A percentile compares a stretch with the other conserved stretches of the same genome.
Conservation (phyloP, 1,140 invertebrate genomes). For the Heliothis subflexa region DNA sequence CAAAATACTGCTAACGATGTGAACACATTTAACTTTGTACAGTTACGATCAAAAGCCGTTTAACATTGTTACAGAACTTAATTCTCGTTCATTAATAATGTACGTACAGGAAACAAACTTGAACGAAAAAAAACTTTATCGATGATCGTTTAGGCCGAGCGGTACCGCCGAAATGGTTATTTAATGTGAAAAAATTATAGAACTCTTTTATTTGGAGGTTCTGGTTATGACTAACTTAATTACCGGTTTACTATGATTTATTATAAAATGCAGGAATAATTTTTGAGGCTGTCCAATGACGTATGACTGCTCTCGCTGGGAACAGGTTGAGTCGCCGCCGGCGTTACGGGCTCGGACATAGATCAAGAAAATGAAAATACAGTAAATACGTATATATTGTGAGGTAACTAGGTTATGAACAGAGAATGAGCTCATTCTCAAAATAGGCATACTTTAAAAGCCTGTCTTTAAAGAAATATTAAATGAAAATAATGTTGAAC, state of each 20-base stretch:
- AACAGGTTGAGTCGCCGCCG: slow-evolving; percentile 77
- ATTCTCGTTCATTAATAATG: slow-evolving; percentile 51
- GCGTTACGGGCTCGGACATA: slow-evolving; percentile 63
- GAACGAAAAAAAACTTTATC: slow-evolving; percentile 66
- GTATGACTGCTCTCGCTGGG: slow-evolving; percentile 74
- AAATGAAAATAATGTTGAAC: too few relatives aligned
- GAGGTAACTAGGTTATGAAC: too few relatives aligned
- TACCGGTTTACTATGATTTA: slow-evolving; percentile 85
- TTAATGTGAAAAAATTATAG: slow-evolving; percentile 83
- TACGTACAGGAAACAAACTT: slow-evolving; percentile 43
- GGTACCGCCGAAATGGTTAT: slow-evolving; percentile 77
- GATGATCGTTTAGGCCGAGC: slow-evolving; percentile 75
- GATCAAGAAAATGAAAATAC: slow-evolving; percentile 12
- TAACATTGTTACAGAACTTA: slow-evolving; percentile 39
- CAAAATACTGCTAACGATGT: slow-evolving; percentile 4
- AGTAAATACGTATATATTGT: too few relatives aligned
- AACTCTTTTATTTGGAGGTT: slow-evolving; percentile 78
- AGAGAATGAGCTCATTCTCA: too few relatives aligned
- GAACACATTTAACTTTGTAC: slow-evolving; percentile 30
- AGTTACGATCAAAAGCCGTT: slow-evolving; percentile 33
- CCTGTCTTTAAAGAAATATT: too few relatives aligned
- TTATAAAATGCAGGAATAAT: slow-evolving; percentile 82
- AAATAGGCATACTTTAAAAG: too few relatives aligned
- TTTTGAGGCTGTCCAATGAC: slow-evolving; percentile 78
- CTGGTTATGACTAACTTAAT: slow-evolving; percentile 84